These are phyloP conservation scores for Potamarius usumacintae DNA, from an alignment of 2,113 vertebrate genomes.

Conservation along the genomic window DNA sequence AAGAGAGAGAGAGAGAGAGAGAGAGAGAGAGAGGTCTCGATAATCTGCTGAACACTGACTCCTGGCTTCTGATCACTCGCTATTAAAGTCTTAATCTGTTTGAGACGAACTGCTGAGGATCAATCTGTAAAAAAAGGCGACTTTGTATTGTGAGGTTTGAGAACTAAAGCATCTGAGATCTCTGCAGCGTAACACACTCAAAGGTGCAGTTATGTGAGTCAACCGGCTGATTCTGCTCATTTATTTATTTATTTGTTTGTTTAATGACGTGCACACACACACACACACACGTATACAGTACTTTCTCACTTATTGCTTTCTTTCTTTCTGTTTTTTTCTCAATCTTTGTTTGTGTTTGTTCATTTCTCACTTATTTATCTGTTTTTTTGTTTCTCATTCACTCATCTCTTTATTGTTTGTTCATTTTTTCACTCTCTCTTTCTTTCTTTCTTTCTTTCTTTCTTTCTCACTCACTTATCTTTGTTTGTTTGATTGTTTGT, in stretches of 20 bases:
- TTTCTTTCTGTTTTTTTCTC: background rate
- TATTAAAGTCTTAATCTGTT: conserved; percentile 11
- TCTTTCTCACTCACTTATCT: background rate
- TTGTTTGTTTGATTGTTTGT: no score
- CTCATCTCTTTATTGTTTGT: no score
- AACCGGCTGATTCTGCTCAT: background rate
- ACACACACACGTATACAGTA: no score
- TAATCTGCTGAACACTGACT: conserved; percentile 35
- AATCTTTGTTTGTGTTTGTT: no score
- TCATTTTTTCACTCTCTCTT: background rate
- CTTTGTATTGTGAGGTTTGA: background rate
- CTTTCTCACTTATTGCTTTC: background rate
- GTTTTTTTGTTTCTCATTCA: no score
- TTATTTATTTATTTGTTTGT: background rate
- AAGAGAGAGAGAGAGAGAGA: background rate
- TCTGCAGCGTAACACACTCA: background rate
- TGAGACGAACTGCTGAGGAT: background rate
- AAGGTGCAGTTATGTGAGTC: background rate
- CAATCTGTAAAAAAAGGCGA: background rate
- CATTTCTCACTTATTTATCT: background rate
- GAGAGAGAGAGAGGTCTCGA: background rate
- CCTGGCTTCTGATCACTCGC: background rate
- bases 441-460: background rate
- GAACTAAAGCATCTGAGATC: background rate
- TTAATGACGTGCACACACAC: no score